These are phyloP conservation scores for Tineola bisselliella DNA, from an alignment of 2,888 invertebrate species.

Conservation along the genomic window DNA sequence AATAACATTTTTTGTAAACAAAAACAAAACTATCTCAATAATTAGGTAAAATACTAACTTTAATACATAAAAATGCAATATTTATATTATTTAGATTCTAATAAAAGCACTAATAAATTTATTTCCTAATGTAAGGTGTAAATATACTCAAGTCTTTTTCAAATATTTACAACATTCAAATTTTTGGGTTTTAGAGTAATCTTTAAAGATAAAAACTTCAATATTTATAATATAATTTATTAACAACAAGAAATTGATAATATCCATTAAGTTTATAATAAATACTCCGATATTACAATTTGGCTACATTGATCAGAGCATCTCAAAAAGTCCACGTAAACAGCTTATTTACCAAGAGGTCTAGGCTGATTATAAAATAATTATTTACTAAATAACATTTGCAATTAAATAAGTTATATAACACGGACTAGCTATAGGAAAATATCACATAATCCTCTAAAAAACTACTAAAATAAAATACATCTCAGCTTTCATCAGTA, in stretches of 20 bases:
- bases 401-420: background rate
- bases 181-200: background rate
- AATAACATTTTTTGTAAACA: slow-evolving; percentile 20
- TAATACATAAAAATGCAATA: too few relatives aligned
- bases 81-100: too few relatives aligned
- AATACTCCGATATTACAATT: too few relatives aligned
- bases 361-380: background rate
- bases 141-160: too few relatives aligned
- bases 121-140: too few relatives aligned
- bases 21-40: slow-evolving; percentile 18
- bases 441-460: background rate
- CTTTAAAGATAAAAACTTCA: background rate
- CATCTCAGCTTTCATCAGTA: too few relatives aligned
- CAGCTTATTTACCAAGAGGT: too few relatives aligned
- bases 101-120: too few relatives aligned
- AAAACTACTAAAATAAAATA: background rate
- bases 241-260: background rate
- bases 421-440: background rate
- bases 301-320: background rate
- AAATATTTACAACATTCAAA: too few relatives aligned
- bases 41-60: background rate
- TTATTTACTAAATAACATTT: background rate
- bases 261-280: background rate
- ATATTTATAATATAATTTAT: background rate
- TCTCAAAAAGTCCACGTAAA: too few relatives aligned